A percentile compares a stretch with the other conserved stretches of the same genome.
These are phyloP conservation scores for Nycticebus coucang DNA, from an alignment of 2,113 vertebrate genomes.

Conservation along the genomic window DNA sequence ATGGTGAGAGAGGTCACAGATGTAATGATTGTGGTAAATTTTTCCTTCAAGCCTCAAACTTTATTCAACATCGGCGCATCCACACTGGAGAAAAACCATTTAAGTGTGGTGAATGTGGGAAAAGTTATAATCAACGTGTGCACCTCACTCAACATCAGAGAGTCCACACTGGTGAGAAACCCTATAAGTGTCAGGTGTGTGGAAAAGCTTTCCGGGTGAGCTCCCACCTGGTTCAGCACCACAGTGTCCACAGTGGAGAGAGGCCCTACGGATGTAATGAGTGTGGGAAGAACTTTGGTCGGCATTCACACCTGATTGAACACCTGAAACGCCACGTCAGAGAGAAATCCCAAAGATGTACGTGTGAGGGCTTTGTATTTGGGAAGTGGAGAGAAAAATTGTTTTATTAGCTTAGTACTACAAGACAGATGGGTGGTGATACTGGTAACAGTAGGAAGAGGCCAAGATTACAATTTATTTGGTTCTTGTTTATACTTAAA, in stretches of 20 bases:
- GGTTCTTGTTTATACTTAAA: neutral
- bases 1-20: slow-evolving; percentile 68
- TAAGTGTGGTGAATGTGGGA: slow-evolving; percentile 75
- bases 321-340: slow-evolving; percentile 80
- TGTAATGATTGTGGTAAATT: slow-evolving; percentile 78
- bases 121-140: slow-evolving; percentile 79
- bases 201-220: slow-evolving; percentile 80
- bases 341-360: slow-evolving; percentile 79
- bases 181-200: slow-evolving; percentile 78
- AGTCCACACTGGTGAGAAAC: slow-evolving; percentile 79
- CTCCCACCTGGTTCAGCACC: slow-evolving; percentile 80
- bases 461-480: neutral
- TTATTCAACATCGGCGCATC: slow-evolving; percentile 79
- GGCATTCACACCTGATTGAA: slow-evolving; percentile 78
- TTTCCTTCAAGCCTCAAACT: slow-evolving; percentile 80
- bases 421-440: neutral
- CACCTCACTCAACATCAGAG: slow-evolving; percentile 80
- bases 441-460: neutral
- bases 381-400: neutral
- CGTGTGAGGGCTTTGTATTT: neutral
- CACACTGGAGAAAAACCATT: slow-evolving; percentile 80
- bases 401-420: neutral
- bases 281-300: slow-evolving; percentile 80
- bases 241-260: slow-evolving; percentile 78
- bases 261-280: slow-evolving; percentile 68